phyloP scores from a whole-genome alignment of 2,113 vertebrate species.

The Nycticorax nycticorax region DNA sequence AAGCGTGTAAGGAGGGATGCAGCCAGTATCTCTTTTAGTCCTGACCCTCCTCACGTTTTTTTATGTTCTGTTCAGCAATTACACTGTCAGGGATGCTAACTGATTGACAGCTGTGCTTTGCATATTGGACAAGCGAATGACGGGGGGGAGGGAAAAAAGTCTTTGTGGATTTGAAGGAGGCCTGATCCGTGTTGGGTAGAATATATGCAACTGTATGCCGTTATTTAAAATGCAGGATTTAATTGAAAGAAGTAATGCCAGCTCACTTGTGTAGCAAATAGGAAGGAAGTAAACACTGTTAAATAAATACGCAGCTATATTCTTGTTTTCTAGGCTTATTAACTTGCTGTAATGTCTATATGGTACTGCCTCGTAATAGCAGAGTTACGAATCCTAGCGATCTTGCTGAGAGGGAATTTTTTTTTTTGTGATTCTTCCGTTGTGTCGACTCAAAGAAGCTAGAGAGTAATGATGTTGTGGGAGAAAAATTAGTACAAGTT shows the following conservation, averaged over 20 bases:
- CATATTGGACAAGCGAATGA: conserved; percentile 25
- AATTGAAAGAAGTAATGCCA: conserved; percentile 14
- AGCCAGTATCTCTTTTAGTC: neutral
- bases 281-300: neutral
- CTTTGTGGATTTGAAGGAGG: neutral
- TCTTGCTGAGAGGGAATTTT: neutral
- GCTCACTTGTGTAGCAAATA: neutral
- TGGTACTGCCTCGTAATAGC: neutral
- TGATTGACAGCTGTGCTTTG: conserved; percentile 23
- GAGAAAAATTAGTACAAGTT: neutral
- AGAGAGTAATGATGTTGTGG: neutral
- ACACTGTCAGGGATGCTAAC: conserved; percentile 12
- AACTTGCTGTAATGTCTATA: neutral
- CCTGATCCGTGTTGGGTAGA: neutral
- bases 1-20: neutral
- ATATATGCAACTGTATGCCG: conserved; percentile 8
- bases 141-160: accelerated
- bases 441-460: neutral
- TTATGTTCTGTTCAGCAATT: neutral
- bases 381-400: neutral
- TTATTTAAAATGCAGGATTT: conserved; percentile 27
- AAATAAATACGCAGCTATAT: neutral
- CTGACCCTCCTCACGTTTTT: neutral
- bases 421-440: neutral
- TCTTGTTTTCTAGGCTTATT: conserved; percentile 1